Percentiles rank a stretch among this genome's conserved stretches.
phyloP scores from a whole-genome alignment of 2,113 vertebrate genomes.

The Notarius quadriscutis region DNA sequence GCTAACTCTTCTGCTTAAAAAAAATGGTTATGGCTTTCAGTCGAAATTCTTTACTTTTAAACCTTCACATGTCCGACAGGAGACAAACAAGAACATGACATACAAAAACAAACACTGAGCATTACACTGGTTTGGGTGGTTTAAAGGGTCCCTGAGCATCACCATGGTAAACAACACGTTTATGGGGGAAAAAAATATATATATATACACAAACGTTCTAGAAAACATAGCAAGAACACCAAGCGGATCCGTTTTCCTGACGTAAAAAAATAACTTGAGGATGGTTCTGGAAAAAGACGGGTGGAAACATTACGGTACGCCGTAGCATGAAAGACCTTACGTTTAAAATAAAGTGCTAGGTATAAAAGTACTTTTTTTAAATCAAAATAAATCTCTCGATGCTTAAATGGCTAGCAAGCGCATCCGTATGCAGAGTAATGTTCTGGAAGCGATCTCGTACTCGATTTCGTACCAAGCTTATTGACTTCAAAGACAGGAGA shows the following conservation, averaged over 20 bases:
- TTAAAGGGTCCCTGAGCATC: slow-evolving; percentile 75
- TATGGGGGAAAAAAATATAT: slow-evolving; percentile 24
- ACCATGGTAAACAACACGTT: slow-evolving; percentile 65
- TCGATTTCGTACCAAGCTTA: slow-evolving; percentile 68
- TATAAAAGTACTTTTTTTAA: slow-evolving; percentile 63
- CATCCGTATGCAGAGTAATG: slow-evolving; percentile 57
- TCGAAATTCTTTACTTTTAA: background rate
- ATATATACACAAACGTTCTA: slow-evolving; percentile 14
- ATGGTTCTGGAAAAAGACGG: slow-evolving; percentile 45
- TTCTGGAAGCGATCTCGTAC: slow-evolving; percentile 62
- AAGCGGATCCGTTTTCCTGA: slow-evolving; percentile 54
- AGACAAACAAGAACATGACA: slow-evolving; percentile 12
- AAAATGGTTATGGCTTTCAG: background rate
- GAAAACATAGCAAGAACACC: background rate
- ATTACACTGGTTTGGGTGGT: slow-evolving; percentile 34
- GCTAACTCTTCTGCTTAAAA: background rate
- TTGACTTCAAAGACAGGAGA: slow-evolving; percentile 38
- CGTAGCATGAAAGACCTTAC: slow-evolving; percentile 62
- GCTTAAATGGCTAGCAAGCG: slow-evolving; percentile 63
- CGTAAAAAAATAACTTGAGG: slow-evolving; percentile 59
- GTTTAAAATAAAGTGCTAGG: slow-evolving; percentile 76
- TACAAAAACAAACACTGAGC: background rate
- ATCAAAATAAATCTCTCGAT: slow-evolving; percentile 57
- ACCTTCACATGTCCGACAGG: slow-evolving; percentile 3
- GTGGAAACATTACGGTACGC: slow-evolving; percentile 54